Evolutionary conservation across 1,140 invertebrate species (phyloP), one percentile per base, ranked within the genome.

Genomic region (Laupala kohalensis): DNA sequence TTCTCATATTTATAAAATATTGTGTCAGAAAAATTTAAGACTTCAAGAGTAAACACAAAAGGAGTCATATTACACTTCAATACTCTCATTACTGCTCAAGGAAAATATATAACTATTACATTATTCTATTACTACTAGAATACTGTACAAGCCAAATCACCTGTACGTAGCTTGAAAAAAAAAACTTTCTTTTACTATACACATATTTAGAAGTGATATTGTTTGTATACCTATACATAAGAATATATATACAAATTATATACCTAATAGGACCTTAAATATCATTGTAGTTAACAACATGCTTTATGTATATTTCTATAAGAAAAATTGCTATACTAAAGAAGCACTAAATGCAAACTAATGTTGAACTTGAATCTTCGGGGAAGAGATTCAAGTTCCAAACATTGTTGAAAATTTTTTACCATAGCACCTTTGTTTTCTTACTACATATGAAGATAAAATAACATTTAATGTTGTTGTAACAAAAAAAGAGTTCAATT

Each of bases 381-480:
- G 71, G 71, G 71, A 72, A 72, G 71, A 69, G 71, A 26, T 63
- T 63, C 71, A 72, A 68, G 67, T 68, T 6, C 67, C n/a, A 4
- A 3, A 23, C 28, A 68, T 68, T 68, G 29, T 19, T 6, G 13
- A 28, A 67, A 27, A 25, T 27, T 67, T 67, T 28, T n/a, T 67
- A 67, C 53, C 37, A 53, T 53, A 53, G 37, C 37, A 53, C 37
- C 19, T 53, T 53, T n/a, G n/a, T 53, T 53, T 53, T 53, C 37
- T 53, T 53, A 53, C n/a, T n/a, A n/a, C n/a, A n/a, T n/a, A 53
- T 2, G 37, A 53, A 53, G 37, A 53, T 53, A 53, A 53, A 53
- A 53, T 53, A 53, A 53, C 37, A 53, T 53, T 53, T 53, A 53
- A 53, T 19, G 9, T 9, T 53, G 37, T 53, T 53, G 37, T 53